Percentiles rank a stretch among this genome's conserved stretches.
phyloP scores from a whole-genome alignment of 2,888 invertebrate genomes.

The Miltochrista miniata region DNA sequence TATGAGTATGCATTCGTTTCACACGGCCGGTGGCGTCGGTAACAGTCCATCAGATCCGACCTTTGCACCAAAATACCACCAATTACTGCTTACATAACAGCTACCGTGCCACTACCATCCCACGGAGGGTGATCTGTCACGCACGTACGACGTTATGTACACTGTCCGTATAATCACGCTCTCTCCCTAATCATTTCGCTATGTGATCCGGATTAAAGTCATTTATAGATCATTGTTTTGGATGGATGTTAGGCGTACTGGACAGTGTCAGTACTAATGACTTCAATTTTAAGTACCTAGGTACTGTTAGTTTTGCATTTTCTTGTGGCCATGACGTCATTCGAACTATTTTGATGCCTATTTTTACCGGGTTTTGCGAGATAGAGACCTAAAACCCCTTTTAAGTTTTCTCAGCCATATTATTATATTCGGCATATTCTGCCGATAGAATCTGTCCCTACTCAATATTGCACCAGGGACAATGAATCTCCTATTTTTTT shows the following conservation, averaged over 20 bases:
- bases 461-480: too few species aligned
- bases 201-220: background rate
- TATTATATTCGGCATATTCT: too few species aligned
- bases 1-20: background rate
- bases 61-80: slow-evolving; percentile 5
- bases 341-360: too few species aligned
- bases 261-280: too few species aligned
- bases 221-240: background rate
- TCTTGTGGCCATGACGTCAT: too few species aligned
- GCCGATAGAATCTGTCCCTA: too few species aligned
- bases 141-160: slow-evolving; percentile 16
- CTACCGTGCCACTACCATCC: background rate
- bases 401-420: too few species aligned
- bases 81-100: slow-evolving; percentile 3
- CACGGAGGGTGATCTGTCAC: slow-evolving; percentile 2
- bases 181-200: background rate
- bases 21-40: background rate
- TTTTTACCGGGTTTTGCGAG: too few species aligned
- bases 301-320: too few species aligned
- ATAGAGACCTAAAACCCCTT: too few species aligned
- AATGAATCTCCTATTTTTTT: too few species aligned
- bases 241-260: background rate
- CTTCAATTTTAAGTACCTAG: too few species aligned
- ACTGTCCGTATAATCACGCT: slow-evolving; percentile 4
- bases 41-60: background rate